Base-by-base conservation (phyloP, 1,140 invertebrate species). In the Choristoneura fumiferana region DNA sequence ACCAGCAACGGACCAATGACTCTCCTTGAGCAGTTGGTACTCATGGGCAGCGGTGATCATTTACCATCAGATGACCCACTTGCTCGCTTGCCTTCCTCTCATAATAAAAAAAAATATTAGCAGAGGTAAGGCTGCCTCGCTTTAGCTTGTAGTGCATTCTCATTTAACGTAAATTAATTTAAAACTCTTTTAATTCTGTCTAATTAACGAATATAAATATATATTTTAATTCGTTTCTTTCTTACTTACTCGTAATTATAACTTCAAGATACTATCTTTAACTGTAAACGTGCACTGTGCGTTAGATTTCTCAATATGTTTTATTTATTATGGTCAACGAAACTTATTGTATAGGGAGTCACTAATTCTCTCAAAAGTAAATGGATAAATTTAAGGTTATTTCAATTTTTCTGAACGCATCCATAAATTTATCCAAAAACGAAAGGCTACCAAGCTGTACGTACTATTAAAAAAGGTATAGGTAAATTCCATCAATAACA, bases 261-360 rank as follows among this genome's bases (percentile, higher is more conserved):
- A 3, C 22, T 29, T 22, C n/a, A 49, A 49, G 29, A 49, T 12
- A 49, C 22, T 49, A 49, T 1, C 43, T 49, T 22, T 12, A 22
- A 49, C 14, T 49, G 12, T 49, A 15, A 29, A n/a, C 10, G 43
- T 49, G 17, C 43, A 12, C 43, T 76, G 76, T 75, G 71, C 71
- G 73, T 73, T 65, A 58, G 61, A 60, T 73, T 73, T 60, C 58
- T 35, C 57, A 78, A 69, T 73, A 78, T 76, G 68, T 76, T 38
- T 37, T 53, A 53, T 3, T 29, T 29, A 29, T 29, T 29, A 29
- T 29, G 22, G 22, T 29, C 22, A 29, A 29, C 22, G 6, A 29
- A 29, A 29, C 22, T 29, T 29, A 29, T 29, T 29, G 22, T 29
- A 3, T 29, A n/a, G n/a, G 22, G 22, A 29, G 22, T 29, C 2